These are phyloP conservation scores for Myiotriccus ornatus DNA, from an alignment of 2,797 vertebrate species.

Conservation along the genomic window DNA sequence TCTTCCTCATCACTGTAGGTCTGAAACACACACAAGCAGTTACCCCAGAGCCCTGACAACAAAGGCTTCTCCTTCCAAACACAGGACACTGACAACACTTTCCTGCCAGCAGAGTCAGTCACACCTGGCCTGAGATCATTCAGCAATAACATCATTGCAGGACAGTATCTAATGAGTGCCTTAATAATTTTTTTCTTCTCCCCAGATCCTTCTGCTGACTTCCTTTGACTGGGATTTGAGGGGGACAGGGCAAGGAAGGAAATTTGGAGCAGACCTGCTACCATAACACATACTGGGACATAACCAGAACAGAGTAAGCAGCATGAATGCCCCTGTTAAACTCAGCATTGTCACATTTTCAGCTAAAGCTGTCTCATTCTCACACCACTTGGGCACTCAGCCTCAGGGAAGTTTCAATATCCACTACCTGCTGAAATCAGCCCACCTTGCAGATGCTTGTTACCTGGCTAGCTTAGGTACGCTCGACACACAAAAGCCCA, in stretches of 20 bases:
- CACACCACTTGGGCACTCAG: background rate
- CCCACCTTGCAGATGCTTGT: background rate
- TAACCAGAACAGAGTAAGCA: background rate
- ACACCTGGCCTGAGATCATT: background rate
- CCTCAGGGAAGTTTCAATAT: background rate
- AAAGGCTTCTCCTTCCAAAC: background rate
- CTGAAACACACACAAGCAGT: slow-evolving; percentile 58
- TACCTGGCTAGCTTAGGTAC: background rate
- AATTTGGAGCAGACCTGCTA: background rate
- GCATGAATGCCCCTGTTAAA: background rate
- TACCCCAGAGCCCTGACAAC: background rate
- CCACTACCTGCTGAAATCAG: background rate
- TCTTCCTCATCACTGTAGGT: slow-evolving; percentile 64
- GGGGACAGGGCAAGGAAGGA: background rate
- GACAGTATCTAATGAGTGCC: background rate
- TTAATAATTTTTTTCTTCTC: background rate
- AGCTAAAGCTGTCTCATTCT: background rate
- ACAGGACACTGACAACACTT: background rate
- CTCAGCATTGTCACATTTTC: background rate
- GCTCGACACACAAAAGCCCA: background rate
- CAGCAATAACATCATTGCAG: background rate
- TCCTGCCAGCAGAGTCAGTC: background rate
- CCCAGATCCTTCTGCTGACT: background rate
- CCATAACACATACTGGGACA: background rate
- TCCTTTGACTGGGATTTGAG: background rate